These are phyloP conservation scores for Exaiptasia diaphana DNA, from an alignment of 64 coral and sea anemone genomes.

Conservation along the genomic window DNA sequence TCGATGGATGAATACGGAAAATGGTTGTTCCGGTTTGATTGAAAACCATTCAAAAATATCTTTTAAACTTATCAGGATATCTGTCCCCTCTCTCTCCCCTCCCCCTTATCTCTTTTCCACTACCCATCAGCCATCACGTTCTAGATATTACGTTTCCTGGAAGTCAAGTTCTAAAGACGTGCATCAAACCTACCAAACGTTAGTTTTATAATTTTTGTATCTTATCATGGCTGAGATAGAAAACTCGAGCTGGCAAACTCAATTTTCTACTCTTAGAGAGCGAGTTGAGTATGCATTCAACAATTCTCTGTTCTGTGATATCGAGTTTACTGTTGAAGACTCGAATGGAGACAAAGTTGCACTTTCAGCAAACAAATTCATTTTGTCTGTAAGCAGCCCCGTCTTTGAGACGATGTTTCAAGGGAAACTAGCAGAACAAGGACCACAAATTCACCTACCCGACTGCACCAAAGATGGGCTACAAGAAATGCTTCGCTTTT, in stretches of 20 bases:
- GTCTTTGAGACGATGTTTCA: conserved; percentile 25
- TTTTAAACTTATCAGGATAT: too few relatives aligned
- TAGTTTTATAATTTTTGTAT: too few relatives aligned
- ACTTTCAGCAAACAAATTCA: conserved; percentile 8
- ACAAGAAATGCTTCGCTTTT: not conserved
- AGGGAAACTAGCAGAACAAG: not conserved
- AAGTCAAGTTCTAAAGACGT: too few relatives aligned
- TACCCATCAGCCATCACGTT: too few relatives aligned
- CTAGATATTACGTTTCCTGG: too few relatives aligned
- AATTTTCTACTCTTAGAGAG: not conserved
- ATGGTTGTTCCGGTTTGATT: too few relatives aligned
- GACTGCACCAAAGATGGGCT: not conserved
- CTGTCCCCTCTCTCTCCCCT: too few relatives aligned
- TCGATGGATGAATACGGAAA: too few relatives aligned
- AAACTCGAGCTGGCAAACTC: conserved; percentile 6
- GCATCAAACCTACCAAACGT: too few relatives aligned
- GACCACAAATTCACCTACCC: not conserved
- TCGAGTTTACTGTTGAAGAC: not conserved
- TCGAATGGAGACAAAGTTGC: not conserved
- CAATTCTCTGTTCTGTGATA: conserved; percentile 1
- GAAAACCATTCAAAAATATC: too few relatives aligned
- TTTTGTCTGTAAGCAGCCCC: conserved; percentile 5
- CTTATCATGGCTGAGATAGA: too few relatives aligned
- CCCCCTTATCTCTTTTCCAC: too few relatives aligned
- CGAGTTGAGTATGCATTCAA: not conserved